Percentiles rank a stretch among this genome's conserved stretches.
These are phyloP conservation scores for Dermatemys mawii DNA, from an alignment of 2,113 vertebrate species.

Conservation along the genomic window DNA sequence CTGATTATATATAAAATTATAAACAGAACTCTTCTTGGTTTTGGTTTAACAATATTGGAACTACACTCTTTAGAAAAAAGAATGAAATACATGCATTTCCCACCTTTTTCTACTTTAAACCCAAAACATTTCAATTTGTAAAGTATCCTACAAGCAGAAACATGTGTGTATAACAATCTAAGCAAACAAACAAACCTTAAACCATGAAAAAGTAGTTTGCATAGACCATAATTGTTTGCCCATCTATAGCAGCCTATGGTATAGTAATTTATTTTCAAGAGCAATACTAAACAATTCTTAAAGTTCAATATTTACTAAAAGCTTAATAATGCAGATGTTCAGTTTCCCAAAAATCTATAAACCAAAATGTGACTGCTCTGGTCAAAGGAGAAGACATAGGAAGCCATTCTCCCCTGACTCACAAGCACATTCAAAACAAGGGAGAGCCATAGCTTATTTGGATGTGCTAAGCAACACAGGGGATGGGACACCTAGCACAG, in stretches of 20 bases:
- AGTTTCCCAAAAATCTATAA: constrained; percentile 6
- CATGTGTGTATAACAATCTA: neutral
- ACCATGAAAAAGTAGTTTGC: neutral
- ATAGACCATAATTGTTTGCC: neutral
- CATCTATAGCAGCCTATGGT: neutral
- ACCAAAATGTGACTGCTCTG: neutral
- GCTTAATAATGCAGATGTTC: neutral
- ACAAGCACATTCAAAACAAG: neutral
- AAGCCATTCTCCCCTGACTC: neutral
- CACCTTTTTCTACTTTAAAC: constrained; percentile 4
- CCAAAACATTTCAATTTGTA: neutral
- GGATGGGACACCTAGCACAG: neutral
- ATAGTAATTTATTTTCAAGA: neutral
- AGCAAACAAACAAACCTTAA: neutral
- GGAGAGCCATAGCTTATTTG: neutral
- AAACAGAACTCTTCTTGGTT: constrained; percentile 17
- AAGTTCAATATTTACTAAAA: neutral
- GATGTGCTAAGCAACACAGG: neutral
- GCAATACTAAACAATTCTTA: neutral
- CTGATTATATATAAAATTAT: constrained; percentile 10
- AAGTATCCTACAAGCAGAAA: constrained; percentile 11
- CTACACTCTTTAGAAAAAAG: neutral
- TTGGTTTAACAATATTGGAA: constrained; percentile 44
- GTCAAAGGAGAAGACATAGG: neutral
- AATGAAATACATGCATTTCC: neutral